Evolutionary conservation across 2,797 vertebrate genomes (phyloP), one percentile per base, ranked within the genome.

Genomic region (Notolepis coatsorum): DNA sequence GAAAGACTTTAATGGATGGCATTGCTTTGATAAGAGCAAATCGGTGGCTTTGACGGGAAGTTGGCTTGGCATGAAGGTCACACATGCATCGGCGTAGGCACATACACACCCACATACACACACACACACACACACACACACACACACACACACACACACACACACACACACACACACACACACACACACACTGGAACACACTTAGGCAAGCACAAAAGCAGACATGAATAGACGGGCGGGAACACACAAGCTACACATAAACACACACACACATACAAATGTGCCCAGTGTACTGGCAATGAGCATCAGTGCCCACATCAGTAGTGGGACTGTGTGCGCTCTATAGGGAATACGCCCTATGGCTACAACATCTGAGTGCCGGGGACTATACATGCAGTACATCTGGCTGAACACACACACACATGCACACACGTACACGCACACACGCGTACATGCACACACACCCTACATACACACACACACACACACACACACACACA

Each of bases 311-410:
- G 58, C 56, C 25, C 63, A 61, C 50, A 75, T 83, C 42, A 69
- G 71, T 55, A 46, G 47, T 35, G 21, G 63, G 17, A 41, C 56
- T 58, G 51, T 63, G 60, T 70, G 64, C 60, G 50, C 57, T 76
- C 76, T 49, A 48, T 51, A 7, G 61, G 69, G 71, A 82, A 30
- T 31, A 17, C 46, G 52, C 70, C 68, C 65, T 62, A n/a, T 47
- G 61, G 57, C 63, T 41, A 57, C 51, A 57, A 61, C 73, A 78
- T 81, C 64, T 70, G 73, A 79, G 62, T 51, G 27, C 8, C 42
- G 49, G 12, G 59, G 69, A 64, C 46, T 75, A 53, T 64, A 73
- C 15, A 38, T 42, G n/a, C n/a, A 33, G 35, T 30, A 17, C 35
- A 45, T 28, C 50, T 17, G 12, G 30, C 2, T n/a, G 12, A 2